These are phyloP conservation scores for Falco concolor DNA, from an alignment of 2,797 vertebrate genomes.

Conservation along the genomic window DNA sequence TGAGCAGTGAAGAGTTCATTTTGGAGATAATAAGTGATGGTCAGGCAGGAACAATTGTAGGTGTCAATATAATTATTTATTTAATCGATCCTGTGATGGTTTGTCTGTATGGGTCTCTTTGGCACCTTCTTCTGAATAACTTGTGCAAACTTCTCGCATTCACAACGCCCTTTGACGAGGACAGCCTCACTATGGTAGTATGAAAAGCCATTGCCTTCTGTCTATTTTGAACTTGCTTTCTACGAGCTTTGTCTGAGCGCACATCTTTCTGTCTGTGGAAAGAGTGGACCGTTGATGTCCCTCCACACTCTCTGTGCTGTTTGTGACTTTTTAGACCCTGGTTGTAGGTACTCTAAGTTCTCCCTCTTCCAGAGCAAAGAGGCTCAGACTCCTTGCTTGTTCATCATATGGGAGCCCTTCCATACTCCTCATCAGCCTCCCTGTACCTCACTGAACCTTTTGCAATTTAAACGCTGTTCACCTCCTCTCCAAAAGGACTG, in stretches of 20 bases:
- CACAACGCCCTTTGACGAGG: fast-evolving
- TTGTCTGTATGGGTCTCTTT: not conserved
- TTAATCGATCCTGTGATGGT: not conserved
- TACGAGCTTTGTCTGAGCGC: not conserved
- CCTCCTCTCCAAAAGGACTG: not conserved
- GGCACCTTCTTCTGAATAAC: not conserved
- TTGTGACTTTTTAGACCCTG: not conserved
- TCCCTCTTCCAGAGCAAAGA: not conserved
- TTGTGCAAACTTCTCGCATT: not conserved
- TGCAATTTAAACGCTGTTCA: not conserved
- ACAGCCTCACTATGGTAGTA: not conserved
- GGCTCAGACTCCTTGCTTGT: not conserved
- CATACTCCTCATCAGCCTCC: not conserved
- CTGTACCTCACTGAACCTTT: not conserved
- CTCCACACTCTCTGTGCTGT: not conserved
- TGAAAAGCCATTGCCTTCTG: not conserved
- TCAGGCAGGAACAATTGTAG: not conserved
- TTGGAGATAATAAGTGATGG: not conserved
- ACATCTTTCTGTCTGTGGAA: not conserved
- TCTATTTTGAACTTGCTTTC: not conserved
- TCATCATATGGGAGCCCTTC: not conserved
- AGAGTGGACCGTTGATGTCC: not conserved
- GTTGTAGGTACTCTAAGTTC: not conserved
- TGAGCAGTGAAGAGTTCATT: not conserved
- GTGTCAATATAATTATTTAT: not conserved